Base-by-base conservation (phyloP, 2,113 vertebrate genomes). In the Catagonus wagneri region DNA sequence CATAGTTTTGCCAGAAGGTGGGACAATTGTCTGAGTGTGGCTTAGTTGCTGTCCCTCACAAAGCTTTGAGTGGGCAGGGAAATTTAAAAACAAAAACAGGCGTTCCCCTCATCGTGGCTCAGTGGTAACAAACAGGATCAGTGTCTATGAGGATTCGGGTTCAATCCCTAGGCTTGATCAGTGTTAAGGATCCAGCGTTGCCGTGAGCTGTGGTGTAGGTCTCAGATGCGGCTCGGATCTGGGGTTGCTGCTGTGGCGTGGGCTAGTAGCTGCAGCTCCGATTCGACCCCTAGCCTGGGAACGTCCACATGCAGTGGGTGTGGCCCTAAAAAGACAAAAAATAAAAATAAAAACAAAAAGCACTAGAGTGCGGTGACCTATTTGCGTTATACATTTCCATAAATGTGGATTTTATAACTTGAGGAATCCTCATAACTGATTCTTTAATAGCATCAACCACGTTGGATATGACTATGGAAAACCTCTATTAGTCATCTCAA, bases 401-500 rank as follows among this genome's bases (percentile, higher is more conserved):
- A 34, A 65, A n/a, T 27, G 61, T 87, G 34, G 23, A 74, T 60
- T 84, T 69, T 79, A 63, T 89, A 95, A 94, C 39, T 39, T 44
- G 72, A 81, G 56, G 27, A 83, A 56, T 79, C 32, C 7, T 69
- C 92, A 50, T 54, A 83, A 74, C 65, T 68, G 52, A 83, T 54
- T 94, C 54, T 76, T 78, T 61, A 92, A 81, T 74, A 60, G 56
- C 25, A 23, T 86, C 78, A 85, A 83, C 11, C 85, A 29, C 61
- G 90, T 87, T 44, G 58, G 14, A 50, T n/a, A 39, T 29, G 25
- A 65, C 20, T 88, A 25, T 61, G n/a, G 9, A 80, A 85, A 83
- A 25, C 54, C n/a, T 85, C 75, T 61, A 63, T 80, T 93, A 75
- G 85, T 89, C 72, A 34, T 92, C 85, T 83, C 72, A 93, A 83